Percentiles rank a stretch among this genome's conserved stretches.
Evolutionary conservation across 2,113 vertebrate species (phyloP).

Genomic region (Rana temporaria): DNA sequence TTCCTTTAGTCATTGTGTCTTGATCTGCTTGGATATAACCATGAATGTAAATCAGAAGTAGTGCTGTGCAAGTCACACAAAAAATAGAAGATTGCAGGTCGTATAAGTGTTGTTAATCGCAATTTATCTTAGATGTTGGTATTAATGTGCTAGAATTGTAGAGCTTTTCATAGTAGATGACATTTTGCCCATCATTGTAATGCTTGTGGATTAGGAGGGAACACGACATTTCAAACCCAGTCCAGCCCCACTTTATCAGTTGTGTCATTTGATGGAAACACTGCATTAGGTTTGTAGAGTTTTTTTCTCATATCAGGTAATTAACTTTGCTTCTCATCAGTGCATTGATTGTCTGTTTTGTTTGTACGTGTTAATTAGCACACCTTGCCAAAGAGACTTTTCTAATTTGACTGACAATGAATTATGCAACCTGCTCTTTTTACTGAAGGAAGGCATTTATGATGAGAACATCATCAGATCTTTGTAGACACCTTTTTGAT

Average conservation of each 20-base stretch:
- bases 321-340: neutral
- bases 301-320: neutral
- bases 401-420: neutral
- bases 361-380: neutral
- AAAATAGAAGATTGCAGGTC: no score
- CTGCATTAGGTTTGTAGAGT: neutral
- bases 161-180: neutral
- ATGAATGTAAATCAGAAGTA: no score
- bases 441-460: neutral
- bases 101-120: no score
- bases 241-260: neutral
- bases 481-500: neutral
- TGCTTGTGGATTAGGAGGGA: neutral
- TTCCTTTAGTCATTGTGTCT: no score
- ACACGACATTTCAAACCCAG: neutral
- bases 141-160: no score
- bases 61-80: no score
- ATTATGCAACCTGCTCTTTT: neutral
- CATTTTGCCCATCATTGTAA: neutral
- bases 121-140: no score
- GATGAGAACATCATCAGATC: neutral
- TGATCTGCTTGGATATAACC: no score
- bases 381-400: neutral
- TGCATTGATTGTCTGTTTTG: neutral
- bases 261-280: neutral